Evolutionary conservation across 2,888 invertebrate species (phyloP).

Genomic region (Rotaria macrura): DNA sequence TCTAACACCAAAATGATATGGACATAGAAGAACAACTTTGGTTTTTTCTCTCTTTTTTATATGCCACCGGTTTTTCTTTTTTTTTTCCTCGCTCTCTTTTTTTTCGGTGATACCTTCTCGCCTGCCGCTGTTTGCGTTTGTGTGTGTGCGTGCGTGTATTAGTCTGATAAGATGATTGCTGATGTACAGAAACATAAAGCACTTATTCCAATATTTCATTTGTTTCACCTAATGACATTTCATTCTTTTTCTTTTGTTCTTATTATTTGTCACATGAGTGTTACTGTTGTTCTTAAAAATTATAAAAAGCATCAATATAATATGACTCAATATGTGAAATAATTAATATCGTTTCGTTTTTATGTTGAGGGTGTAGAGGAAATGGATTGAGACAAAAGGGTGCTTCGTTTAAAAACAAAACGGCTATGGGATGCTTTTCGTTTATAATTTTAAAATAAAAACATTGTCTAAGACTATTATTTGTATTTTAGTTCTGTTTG

Average conservation of each 20-base stretch:
- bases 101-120: neutral
- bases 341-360: neutral
- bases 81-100: neutral
- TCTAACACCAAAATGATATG: neutral
- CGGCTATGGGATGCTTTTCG: neutral
- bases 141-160: neutral
- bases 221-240: neutral
- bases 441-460: neutral
- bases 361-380: neutral
- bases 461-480: neutral
- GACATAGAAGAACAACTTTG: neutral
- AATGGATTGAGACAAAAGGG: neutral
- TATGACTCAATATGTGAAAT: neutral
- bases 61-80: neutral
- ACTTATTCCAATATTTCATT: neutral
- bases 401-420: neutral
- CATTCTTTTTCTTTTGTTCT: neutral
- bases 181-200: neutral
- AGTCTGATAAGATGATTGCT: neutral
- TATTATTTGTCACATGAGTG: conserved; percentile 3
- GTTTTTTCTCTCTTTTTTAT: neutral
- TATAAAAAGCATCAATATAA: neutral
- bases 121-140: neutral
- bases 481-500: too few species aligned
- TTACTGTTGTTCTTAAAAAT: neutral